Conservation (phyloP, 2,113 vertebrate genomes). For the Tricholaema leucomelas region DNA sequence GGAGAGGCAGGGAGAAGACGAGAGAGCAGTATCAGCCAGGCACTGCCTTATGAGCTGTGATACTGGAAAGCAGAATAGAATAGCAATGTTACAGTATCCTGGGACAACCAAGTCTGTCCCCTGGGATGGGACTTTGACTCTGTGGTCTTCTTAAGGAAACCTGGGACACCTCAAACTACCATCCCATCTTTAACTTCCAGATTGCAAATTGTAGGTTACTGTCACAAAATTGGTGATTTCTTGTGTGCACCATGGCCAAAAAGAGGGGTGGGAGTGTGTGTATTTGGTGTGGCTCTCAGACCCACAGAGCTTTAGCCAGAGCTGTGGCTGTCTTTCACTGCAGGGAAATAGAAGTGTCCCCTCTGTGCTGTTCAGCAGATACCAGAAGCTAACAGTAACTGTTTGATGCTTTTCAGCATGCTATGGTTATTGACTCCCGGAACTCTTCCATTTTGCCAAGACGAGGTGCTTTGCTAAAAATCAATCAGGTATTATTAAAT, state of each 20-base stretch:
- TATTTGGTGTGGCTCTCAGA: background rate
- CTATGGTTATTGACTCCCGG: conserved; percentile 90
- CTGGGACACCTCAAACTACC: too few relatives aligned
- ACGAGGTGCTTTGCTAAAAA: conserved; percentile 88
- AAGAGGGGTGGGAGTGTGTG: background rate
- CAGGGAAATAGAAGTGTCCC: background rate
- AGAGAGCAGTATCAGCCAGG: too few relatives aligned
- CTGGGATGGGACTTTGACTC: too few relatives aligned
- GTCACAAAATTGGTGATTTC: background rate
- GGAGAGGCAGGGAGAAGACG: too few relatives aligned
- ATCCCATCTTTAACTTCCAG: background rate
- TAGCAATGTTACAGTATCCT: too few relatives aligned
- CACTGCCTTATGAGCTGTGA: too few relatives aligned
- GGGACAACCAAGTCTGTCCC: too few relatives aligned
- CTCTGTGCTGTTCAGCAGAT: background rate
- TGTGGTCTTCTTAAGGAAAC: too few relatives aligned
- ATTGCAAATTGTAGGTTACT: background rate
- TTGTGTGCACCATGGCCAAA: background rate
- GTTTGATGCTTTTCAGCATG: conserved; percentile 78
- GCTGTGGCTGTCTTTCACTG: background rate
- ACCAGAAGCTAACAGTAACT: background rate
- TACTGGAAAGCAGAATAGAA: too few relatives aligned
- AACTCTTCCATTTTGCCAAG: conserved; percentile 91
- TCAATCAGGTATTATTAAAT: conserved; percentile 86
- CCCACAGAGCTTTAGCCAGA: background rate